Conservation (phyloP, 1,140 invertebrate species). For the Frieseomelitta varia region DNA sequence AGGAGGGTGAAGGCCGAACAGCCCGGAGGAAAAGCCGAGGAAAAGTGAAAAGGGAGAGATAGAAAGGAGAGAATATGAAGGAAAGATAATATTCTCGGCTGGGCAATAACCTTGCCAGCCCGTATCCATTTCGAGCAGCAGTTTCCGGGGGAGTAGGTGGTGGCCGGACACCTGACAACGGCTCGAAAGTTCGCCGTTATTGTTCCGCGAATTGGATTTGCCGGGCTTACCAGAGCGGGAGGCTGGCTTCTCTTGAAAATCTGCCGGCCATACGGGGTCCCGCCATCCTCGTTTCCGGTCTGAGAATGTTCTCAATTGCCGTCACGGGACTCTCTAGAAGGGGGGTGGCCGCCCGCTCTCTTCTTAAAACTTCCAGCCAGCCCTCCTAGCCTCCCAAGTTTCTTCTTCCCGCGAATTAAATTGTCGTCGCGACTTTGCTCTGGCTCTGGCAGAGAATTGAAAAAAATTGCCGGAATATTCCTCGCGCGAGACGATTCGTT, state of each 20-base stretch:
- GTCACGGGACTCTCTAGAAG: conserved; percentile 16
- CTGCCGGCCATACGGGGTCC: conserved; percentile 15
- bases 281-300: conserved; percentile 17
- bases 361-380: background rate
- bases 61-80: background rate
- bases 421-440: background rate
- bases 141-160: conserved; percentile 35
- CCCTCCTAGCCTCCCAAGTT: background rate
- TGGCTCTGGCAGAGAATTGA: background rate
- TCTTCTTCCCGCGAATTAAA: conserved; percentile 13
- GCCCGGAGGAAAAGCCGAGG: background rate
- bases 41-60: conserved; percentile 33
- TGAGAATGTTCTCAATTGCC: conserved; percentile 29
- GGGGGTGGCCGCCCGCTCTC: background rate
- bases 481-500: background rate
- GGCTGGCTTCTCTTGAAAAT: conserved; percentile 34
- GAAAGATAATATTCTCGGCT: conserved; percentile 39
- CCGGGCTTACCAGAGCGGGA: conserved; percentile 25
- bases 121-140: conserved; percentile 47
- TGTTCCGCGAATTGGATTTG: conserved; percentile 66
- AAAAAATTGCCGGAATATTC: conserved; percentile 2
- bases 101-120: conserved; percentile 25
- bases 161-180: conserved; percentile 29
- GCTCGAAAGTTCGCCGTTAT: conserved; percentile 53
- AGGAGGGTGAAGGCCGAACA: too few relatives aligned